Conservation (phyloP, 64 coral and sea anemone genomes). For the Acropora tenuis region DNA sequence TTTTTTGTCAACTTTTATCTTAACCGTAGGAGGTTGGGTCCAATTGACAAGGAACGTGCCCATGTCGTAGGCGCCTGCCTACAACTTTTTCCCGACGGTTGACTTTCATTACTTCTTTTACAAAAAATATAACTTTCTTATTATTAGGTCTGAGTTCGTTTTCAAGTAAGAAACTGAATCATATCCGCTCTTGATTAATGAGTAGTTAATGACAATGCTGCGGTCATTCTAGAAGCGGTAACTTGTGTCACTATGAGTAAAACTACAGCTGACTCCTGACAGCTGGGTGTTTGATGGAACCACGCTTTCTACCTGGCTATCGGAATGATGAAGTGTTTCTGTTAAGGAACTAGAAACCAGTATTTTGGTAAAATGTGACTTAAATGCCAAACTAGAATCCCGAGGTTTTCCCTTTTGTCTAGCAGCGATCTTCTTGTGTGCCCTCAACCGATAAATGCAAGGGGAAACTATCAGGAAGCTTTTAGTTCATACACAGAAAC, state of each 20-base stretch:
- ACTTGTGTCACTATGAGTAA: background rate
- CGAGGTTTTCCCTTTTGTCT: no score
- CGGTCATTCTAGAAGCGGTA: background rate
- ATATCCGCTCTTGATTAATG: background rate
- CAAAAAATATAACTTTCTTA: background rate
- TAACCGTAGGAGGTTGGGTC: background rate
- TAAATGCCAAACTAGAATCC: no score
- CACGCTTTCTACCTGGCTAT: background rate
- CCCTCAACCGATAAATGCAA: no score
- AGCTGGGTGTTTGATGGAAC: background rate
- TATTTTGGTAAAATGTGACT: background rate
- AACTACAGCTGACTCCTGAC: slow-evolving; percentile 5
- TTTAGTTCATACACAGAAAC: no score
- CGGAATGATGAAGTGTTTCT: background rate
- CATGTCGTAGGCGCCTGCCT: no score
- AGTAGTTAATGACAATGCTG: background rate
- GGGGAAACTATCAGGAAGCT: no score
- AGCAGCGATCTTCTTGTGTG: no score
- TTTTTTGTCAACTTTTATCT: background rate
- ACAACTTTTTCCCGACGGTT: no score
- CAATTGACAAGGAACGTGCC: background rate
- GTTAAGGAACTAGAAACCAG: background rate
- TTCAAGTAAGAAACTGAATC: background rate
- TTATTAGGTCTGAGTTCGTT: background rate
- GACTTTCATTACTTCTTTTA: no score